Base-by-base conservation (phyloP, 2,888 invertebrate species). In the Vesta saturnalis region DNA sequence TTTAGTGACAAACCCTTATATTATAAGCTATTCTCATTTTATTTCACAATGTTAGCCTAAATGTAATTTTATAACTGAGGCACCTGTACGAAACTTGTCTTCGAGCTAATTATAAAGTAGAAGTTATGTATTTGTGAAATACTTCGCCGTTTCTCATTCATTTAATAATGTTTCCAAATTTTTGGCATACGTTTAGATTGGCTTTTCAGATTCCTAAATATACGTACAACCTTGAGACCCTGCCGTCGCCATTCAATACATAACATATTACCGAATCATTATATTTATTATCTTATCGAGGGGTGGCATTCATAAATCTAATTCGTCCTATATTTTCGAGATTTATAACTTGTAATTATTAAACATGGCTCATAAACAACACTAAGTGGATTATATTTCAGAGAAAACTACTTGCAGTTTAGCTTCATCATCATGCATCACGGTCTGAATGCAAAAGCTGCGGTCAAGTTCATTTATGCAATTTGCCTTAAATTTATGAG, bases 381-480 rank as follows among this genome's bases (percentile, higher is more conserved):
- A 16, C 23, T 64, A 58, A 64, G 58, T 58, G 64, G 49, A 64
- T 64, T 57, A 47, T 64, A 64, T 64, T 64, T 64, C 64, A 64
- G n/a, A n/a, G 23, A 39, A n/a, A 39, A 52, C 58, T 49, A 57
- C 58, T 58, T 58, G 52, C 58, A 64, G 64, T 64, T 64, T 47
- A 58, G 47, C 63, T 63, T 63, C 57, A 63, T 63, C 46, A 63
- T 49, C 64, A 64, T 64, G 30, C 49, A 64, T 64, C 64, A 49
- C 58, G 49, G 47, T 47, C 47, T 58, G 52, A 58, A 64, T 64
- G 64, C 58, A 64, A 63, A 23, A 64, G 58, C 30, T 64, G 64
- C 64, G 64, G 64, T 64, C 64, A 64, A 64, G 64, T 64, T 64
- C 64, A 47, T 49, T 64, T 64, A 57, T 58, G 64, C 64, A 64